Base-by-base conservation (phyloP, 2,888 invertebrate species). In the Spialia ferax region DNA sequence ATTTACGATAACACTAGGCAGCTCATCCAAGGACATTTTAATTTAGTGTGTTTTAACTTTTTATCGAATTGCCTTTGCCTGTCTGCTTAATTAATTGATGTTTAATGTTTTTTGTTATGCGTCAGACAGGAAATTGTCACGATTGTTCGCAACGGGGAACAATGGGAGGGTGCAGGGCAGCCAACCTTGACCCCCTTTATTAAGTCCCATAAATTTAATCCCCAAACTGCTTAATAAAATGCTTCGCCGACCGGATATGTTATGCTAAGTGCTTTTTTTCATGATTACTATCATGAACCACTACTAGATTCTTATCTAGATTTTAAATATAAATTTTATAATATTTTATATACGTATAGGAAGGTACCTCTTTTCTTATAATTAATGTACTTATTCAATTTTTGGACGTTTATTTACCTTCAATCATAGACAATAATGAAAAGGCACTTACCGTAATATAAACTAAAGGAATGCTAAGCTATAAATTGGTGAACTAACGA, bases 181-280 rank as follows among this genome's bases (percentile, higher is more conserved):
- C 73, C 74, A 74, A 70, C 74, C 75, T 71, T 72, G 74, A 73
- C 75, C 71, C 73, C 72, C 71, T 52, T 60, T 42, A 61, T 67
- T 55, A 54, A 35, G 32, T 55, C 48, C 45, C 32, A 54, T 66
- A 32, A 45, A 60, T 56, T 32, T 64, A 42, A 5, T 42, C 38
- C 13, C 18, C 22, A n/a, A 57, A 38, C 50, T 10, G 26, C 64
- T 59, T 26, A 50, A 59, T 64, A 35, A 64, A 23, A 29, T 52
- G 35, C 32, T 26, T 23, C 8, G 59, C n/a, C n/a, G 52, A 42
- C 38, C 22, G 22, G 50, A 50, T 22, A 15, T 50, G 22, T 50
- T 64, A 8, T 50, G 50, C 52, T 29, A 65, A 65, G 32, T 15
- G 29, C 29, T 8, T 29, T 29, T 29, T 29, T 3, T n/a, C n/a